Percentiles rank a stretch among this genome's conserved stretches.
These are phyloP conservation scores for Aphidius gifuensis DNA, from an alignment of 1,140 invertebrate genomes.

Conservation along the genomic window DNA sequence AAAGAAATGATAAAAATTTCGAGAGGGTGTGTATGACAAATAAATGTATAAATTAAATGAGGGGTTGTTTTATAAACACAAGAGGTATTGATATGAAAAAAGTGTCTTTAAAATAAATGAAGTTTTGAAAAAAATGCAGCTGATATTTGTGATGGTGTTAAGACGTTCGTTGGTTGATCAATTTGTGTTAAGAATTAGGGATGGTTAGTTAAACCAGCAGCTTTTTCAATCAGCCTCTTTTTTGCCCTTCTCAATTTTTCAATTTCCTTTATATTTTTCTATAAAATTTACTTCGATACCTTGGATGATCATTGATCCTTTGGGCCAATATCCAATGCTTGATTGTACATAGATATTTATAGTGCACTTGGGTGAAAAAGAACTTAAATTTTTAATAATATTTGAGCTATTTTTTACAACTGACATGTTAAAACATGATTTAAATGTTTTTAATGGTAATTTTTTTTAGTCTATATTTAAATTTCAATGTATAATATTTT, in stretches of 20 bases:
- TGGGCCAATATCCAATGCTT: slow-evolving; percentile 24
- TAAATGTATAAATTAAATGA: background rate
- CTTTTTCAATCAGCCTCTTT: slow-evolving; percentile 41
- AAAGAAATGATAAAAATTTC: too few relatives aligned
- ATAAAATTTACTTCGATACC: slow-evolving; percentile 6
- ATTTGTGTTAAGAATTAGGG: slow-evolving; percentile 35
- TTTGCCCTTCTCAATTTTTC: background rate
- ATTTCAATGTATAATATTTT: too few relatives aligned
- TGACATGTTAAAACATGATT: too few relatives aligned
- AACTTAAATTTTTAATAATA: too few relatives aligned
- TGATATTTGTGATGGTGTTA: slow-evolving; percentile 27
- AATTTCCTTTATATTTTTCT: background rate
- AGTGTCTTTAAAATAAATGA: slow-evolving; percentile 3
- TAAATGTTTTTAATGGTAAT: too few relatives aligned
- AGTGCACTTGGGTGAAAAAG: background rate
- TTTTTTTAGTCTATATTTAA: too few relatives aligned
- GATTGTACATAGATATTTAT: slow-evolving; percentile 25
- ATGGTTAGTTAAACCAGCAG: slow-evolving; percentile 45
- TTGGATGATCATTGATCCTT: slow-evolving; percentile 17
- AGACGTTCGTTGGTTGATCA: slow-evolving; percentile 38
- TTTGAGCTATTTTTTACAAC: too few relatives aligned
- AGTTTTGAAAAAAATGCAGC: background rate
- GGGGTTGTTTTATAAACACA: background rate
- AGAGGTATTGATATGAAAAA: background rate
- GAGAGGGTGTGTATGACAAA: too few relatives aligned